phyloP scores from a whole-genome alignment of 2,888 invertebrate species.

The Troides aeacus region DNA sequence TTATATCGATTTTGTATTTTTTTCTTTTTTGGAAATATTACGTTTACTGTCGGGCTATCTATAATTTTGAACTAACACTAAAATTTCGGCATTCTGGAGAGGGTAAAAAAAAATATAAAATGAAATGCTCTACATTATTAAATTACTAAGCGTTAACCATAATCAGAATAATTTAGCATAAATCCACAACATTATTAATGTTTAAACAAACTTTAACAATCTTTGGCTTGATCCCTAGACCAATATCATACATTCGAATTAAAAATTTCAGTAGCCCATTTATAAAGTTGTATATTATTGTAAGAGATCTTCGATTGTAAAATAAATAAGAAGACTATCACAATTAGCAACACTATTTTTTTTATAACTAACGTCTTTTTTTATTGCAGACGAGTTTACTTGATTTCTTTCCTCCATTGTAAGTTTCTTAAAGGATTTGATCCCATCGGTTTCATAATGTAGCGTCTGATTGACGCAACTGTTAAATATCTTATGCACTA shows the following conservation, averaged over 20 bases:
- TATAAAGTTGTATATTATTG: conserved; percentile 60
- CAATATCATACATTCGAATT: conserved; percentile 80
- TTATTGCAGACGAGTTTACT: conserved; percentile 67
- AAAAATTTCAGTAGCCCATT: conserved; percentile 65
- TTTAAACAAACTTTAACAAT: conserved; percentile 83
- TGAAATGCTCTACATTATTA: conserved; percentile 63
- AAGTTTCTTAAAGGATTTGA: conserved; percentile 81
- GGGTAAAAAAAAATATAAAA: conserved; percentile 69
- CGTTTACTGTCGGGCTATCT: conserved; percentile 70
- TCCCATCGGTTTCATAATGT: conserved; percentile 79
- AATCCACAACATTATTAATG: conserved; percentile 78
- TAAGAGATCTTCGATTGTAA: conserved; percentile 73
- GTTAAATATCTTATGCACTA: conserved; percentile 35
- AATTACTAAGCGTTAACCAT: conserved; percentile 69
- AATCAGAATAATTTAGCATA: conserved; percentile 77
- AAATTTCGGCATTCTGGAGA: conserved; percentile 77
- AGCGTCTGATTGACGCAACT: conserved; percentile 50
- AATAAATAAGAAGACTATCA: conserved; percentile 78
- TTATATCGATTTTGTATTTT: conserved; percentile 46
- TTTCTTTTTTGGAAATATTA: conserved; percentile 68
- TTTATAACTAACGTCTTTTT: conserved; percentile 74
- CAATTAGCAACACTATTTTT: conserved; percentile 75
- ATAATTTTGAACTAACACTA: conserved; percentile 69
- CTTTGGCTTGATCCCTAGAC: conserved; percentile 92
- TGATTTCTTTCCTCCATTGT: conserved; percentile 70